phyloP scores from a whole-genome alignment of 1,140 invertebrate genomes.

The Temnothorax curvispinosus region DNA sequence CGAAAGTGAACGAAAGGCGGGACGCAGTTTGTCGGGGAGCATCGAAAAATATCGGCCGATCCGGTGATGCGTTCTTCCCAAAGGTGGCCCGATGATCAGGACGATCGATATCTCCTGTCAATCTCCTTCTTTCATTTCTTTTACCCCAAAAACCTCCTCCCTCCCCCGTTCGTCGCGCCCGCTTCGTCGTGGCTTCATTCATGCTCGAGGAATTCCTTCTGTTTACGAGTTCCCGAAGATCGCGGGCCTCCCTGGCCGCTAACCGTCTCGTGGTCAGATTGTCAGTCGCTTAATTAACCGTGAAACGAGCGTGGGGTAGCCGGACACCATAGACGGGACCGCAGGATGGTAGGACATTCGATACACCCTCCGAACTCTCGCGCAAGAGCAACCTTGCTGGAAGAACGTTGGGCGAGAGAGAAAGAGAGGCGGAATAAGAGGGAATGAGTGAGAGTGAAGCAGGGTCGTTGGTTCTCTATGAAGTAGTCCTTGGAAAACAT shows the following conservation, averaged over 20 bases:
- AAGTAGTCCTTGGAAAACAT: slow-evolving; percentile 82
- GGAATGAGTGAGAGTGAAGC: neutral
- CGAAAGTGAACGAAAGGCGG: slow-evolving; percentile 37
- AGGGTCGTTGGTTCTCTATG: slow-evolving; percentile 57
- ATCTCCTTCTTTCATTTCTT: slow-evolving; percentile 57
- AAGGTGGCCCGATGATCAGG: slow-evolving; percentile 63
- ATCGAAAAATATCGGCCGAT: slow-evolving; percentile 61
- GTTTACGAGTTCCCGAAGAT: slow-evolving; percentile 80
- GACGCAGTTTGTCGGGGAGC: slow-evolving; percentile 48
- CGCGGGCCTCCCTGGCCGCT: slow-evolving; percentile 77
- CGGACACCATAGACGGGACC: slow-evolving; percentile 82
- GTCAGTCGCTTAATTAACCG: slow-evolving; percentile 85
- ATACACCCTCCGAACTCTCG: slow-evolving; percentile 83
- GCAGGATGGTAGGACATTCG: slow-evolving; percentile 83
- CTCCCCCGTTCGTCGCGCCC: neutral
- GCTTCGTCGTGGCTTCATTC: slow-evolving; percentile 76
- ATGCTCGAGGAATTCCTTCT: slow-evolving; percentile 83
- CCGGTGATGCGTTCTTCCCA: neutral
- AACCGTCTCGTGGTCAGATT: slow-evolving; percentile 85
- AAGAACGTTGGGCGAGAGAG: slow-evolving; percentile 1
- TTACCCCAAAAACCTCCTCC: slow-evolving; percentile 30
- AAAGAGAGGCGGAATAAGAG: neutral
- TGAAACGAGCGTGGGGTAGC: slow-evolving; percentile 85
- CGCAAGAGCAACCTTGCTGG: slow-evolving; percentile 53
- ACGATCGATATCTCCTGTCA: slow-evolving; percentile 71